These are phyloP conservation scores for Phycodurus eques DNA, from an alignment of 2,113 vertebrate species.

Conservation along the genomic window DNA sequence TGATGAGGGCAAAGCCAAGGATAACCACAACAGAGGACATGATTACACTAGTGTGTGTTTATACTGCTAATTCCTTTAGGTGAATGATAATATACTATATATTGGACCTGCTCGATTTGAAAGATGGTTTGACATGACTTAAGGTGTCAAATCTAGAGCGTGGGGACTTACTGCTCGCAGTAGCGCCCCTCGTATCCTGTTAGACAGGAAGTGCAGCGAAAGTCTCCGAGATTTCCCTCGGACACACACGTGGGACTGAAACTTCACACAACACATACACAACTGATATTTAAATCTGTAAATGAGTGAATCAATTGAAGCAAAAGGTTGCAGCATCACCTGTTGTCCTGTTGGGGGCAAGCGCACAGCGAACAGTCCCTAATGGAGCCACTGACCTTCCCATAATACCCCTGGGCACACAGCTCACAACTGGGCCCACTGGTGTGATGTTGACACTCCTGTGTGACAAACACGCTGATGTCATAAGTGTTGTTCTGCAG, in stretches of 20 bases:
- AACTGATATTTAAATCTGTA: not conserved
- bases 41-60: too few relatives aligned
- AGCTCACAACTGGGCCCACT: constrained; percentile 77
- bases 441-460: constrained; percentile 87
- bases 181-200: constrained; percentile 86
- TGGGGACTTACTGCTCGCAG: constrained; percentile 82
- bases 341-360: constrained; percentile 81
- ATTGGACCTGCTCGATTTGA: too few relatives aligned
- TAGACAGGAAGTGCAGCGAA: constrained; percentile 82
- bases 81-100: too few relatives aligned
- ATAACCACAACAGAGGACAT: not conserved
- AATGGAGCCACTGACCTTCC: constrained; percentile 77
- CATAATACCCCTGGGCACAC: constrained; percentile 84
- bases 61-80: too few relatives aligned
- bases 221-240: constrained; percentile 72
- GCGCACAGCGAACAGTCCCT: constrained; percentile 85
- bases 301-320: not conserved
- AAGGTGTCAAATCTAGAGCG: not conserved
- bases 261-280: constrained; percentile 61
- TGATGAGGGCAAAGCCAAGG: not conserved
- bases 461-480: not conserved
- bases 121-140: too few relatives aligned
- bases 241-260: constrained; percentile 87
- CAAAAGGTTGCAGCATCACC: constrained; percentile 49
- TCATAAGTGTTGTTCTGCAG: not conserved